Base-by-base conservation (phyloP, 2,113 vertebrate species). In the Hepsetus odoe region DNA sequence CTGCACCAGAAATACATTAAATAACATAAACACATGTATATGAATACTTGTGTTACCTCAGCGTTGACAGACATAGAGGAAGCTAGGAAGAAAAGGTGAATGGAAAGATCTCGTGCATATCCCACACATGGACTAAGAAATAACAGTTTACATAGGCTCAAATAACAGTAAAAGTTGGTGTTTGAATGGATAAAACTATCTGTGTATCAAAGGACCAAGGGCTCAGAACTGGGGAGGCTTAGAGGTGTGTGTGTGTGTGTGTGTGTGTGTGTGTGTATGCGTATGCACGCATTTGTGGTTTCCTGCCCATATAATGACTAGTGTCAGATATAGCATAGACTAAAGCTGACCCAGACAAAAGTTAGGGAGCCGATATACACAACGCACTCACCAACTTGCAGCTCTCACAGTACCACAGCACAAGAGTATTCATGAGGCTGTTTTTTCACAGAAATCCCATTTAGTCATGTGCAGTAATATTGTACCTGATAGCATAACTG, bases 231-330 rank as follows among this genome's bases (percentile, higher is more conserved):
- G 22, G 5, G 33, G 2, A 65, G 9, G 20, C 20, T 65, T n/a
- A 33, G 14, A 62, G 59, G 20, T 14, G 58, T 61, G 13, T 33
- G 30, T 62, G 59, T 14, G 24, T 20, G 51, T 20, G 16, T 53
- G 51, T 56, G 55, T 26, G 26, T 61, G 26, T 61, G 26, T 30
- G 12, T 30, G 11, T 30, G 58, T 28, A 26, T 30, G 58, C 20
- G 26, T 30, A n/a, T n/a, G 28, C 20, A 26, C 68, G 20, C 24
- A 30, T 12, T 24, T 77, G 22, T 2, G 2, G 16, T 35, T 55
- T 72, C 65, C 77, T 51, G 5, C 56, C 78, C 80, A 85, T 72
- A 69, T 85, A 86, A 85, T 85, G 32, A 83, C 51, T 82, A 56
- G 68, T 82, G 83, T 85, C 70, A 64, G 44, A 86, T 81, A 77